Evolutionary conservation across 2,888 invertebrate species (phyloP), one percentile per base, ranked within the genome.

Genomic region (Polymixis flavicincta): DNA sequence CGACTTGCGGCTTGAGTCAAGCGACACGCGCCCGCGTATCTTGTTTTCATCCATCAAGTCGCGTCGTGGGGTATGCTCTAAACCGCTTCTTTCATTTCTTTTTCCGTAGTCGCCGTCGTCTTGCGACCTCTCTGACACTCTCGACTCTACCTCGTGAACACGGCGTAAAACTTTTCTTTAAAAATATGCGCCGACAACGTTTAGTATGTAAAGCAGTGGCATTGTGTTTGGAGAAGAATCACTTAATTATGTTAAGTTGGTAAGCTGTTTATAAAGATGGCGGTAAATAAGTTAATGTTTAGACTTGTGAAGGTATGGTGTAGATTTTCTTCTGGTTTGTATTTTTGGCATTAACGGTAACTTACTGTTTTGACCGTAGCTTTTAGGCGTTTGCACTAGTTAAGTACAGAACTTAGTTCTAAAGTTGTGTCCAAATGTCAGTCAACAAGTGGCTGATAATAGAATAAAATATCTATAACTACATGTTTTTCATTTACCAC

Each of bases 161-260:
- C n/a, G 0, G n/a, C 1, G n/a, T 19, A 4, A 37, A 66, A 57
- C 17, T 32, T 37, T 37, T n/a, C 66, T 22, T 76, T 37, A 71
- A 78, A 76, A 86, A 83, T 86, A 80, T 84, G 75, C 84, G 37
- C 48, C 61, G 70, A 25, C 80, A 66, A 60, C 71, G 37, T 77
- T 88, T 76, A 86, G 71, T 76, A 86, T 86, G 82, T 60, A 77
- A 85, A 80, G 60, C 25, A 61, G 74, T 42, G 71, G 74, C 83
- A 78, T 75, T 86, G 74, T 79, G 63, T 82, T 73, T 54, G 42
- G 78, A 84, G 67, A 79, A 71, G 72, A 63, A 85, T 82, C 61
- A 71, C 72, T 83, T 85, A 72, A 85, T 87, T 87, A 87, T 86
- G 86, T 22, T 77, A 87, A 87, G 77, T 66, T 70, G 61, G 52